Base-by-base conservation (phyloP, 2,888 invertebrate species). In the Hermaeophaga mercurialis region DNA sequence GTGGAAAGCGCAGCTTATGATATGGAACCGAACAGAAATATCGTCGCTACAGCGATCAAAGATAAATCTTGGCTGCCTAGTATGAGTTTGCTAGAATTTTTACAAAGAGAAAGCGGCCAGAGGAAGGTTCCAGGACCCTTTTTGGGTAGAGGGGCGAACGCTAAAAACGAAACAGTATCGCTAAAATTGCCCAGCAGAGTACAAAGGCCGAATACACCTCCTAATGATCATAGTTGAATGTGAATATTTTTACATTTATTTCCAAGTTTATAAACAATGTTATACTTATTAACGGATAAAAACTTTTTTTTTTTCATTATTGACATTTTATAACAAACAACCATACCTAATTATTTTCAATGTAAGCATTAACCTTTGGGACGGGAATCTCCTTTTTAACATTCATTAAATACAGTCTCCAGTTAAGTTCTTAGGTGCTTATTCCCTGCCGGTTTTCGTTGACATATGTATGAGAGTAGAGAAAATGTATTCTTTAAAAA, bases 1-100 rank as follows among this genome's bases (percentile, higher is more conserved):
- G 91, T 95, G 68, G 90, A 94, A 71, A 92, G 95, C 63, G 90
- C 91, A 56, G 94, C 96, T 15, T 96, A 96, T 75, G 98, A 98
- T 79, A 88, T 89, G 14, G 96, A 96, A 73, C 97, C 97, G 0
- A 95, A 96, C 75, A 83, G 96, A 61, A 97, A 96, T 79, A 91
- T 97, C 11, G 91, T 95, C n/a, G 93, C 92, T 17, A 94, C 93
- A 11, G 94, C 95, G 74, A 79, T 70, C 50, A 73, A 70, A 52
- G 78, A 77, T 5, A 79, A 91, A 86, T 92, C 93, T 59, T 95
- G 93, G 93, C 78, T 94, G 68, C 96, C 96, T 0, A 89, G 90
- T 63, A 88, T 91, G 75, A 91, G 91, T 73, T 81, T 96, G 65
- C 79, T 92, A 72, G 90, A 94, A 73, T 84, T 92, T 60, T 78